phyloP scores from a whole-genome alignment of 2,797 vertebrate genomes.

The Carduelis carduelis region DNA sequence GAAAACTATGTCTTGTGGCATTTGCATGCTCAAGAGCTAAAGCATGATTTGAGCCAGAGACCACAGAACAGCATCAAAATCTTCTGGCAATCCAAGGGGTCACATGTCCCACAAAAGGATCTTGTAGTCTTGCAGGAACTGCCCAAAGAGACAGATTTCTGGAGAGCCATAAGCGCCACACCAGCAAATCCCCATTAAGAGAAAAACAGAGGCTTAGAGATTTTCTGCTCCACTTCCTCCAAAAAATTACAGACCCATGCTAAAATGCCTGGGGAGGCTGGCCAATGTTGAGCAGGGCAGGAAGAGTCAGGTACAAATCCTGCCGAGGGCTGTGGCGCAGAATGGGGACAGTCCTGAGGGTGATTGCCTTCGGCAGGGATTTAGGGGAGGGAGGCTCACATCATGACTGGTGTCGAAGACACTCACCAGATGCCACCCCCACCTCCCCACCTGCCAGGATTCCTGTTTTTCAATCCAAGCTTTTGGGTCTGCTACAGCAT shows the following conservation, averaged over 20 bases:
- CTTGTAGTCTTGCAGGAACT: background rate
- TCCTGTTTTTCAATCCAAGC: background rate
- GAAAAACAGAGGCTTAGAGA: background rate
- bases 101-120: rapidly evolving
- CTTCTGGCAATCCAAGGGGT: background rate
- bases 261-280: background rate
- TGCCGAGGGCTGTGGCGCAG: background rate
- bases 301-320: background rate
- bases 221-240: conserved; percentile 12
- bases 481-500: background rate
- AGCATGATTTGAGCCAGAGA: background rate
- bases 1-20: background rate
- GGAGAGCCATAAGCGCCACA: background rate
- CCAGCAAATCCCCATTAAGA: background rate
- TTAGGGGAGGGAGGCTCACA: background rate
- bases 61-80: background rate
- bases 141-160: background rate
- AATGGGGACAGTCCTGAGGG: rapidly evolving
- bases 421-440: background rate
- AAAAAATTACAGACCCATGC: background rate
- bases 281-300: background rate
- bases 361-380: background rate
- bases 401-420: background rate
- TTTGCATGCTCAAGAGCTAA: background rate
- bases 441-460: background rate